Base-by-base conservation (phyloP, 2,888 invertebrate genomes). In the Rotaria magnacalcarata region DNA sequence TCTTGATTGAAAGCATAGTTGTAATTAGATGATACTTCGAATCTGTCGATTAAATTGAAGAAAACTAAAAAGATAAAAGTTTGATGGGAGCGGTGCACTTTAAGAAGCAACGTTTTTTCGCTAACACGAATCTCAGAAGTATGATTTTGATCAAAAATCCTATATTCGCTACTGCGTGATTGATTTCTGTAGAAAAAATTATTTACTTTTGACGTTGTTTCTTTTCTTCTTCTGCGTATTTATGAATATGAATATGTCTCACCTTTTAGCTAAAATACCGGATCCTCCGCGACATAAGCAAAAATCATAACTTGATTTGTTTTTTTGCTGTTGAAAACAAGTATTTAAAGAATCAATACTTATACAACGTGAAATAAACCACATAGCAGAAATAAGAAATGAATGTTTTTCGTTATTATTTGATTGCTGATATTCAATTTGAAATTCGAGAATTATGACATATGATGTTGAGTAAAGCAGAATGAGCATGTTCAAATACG, bases 321-420 rank as follows among this genome's bases (percentile, higher is more conserved):
- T 80, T 24, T 80, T 80, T 80, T 80, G 80, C 19, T 80, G 80
- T 47, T 80, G 80, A 80, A 80, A 80, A 47, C 80, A 80, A 34
- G 67, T 67, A 47, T 80, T 80, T 47, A 80, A 80, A 47, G 80
- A 47, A 47, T 80, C 80, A 47, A 80, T 47, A n/a, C 80, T 80
- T n/a, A 80, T 80, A 80, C 80, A 80, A n/a, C 80, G 80, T n/a
- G 80, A 80, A 14, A 80, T 47, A n/a, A 80, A 47, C 80, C 80
- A 80, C 80, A 80, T 80, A 10, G 34, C 34, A 67, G 19, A 34
- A 19, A 41, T 67, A 19, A 67, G 27, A 27, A 67, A 16, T 19
- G 19, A 34, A 14, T 67, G 34, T 67, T 67, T 67, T 16, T 67
- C 34, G 67, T 67, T 41, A 10, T 67, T 67, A 34, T 34, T 34